Evolutionary conservation across 1,140 invertebrate genomes (phyloP), one percentile per base, ranked within the genome.

Genomic region (Orchesella cincta): DNA sequence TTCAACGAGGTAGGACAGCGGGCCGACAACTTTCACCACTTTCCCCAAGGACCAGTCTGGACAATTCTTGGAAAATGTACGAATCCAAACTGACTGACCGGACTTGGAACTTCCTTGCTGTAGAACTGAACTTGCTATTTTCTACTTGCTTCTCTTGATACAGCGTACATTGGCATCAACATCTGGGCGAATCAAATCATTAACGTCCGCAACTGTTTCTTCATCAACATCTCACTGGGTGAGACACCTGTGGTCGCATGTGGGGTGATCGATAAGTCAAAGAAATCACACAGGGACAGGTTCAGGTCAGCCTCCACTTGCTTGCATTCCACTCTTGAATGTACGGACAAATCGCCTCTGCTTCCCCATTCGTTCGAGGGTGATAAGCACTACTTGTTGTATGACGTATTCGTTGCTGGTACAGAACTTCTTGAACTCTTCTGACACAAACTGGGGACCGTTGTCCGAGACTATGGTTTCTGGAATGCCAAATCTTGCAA

Each of bases 321-420:
- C 12, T 23, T 18, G n/a, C 3, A 83, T 81, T 57, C 84, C 23
- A n/a, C 54, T 57, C 39, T 82, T 83, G 64, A 81, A 75, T 0
- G 78, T 81, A 23, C 77, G 75, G 8, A 83, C 79, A 33, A 78
- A 74, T 16, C 82, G 62, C 26, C 81, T 87, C 86, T 20, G 83
- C 84, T 70, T 85, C 82, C 0, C 87, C 86, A 81, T 88, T 87
- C 16, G 84, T 84, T 78, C 85, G 84, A 16, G 85, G 81, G 81
- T 86, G 85, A 26, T 82, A 79, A 71, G 86, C 83, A 78, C 84
- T 84, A 26, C 83, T 83, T 28, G 82, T 84, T 70, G 82, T 71
- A 35, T 85, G 83, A 35, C 83, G 52, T 76, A 87, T 85, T 3
- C 82, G 83, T 86, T 87, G 70, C 83, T 57, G 73, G 57, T 81